phyloP scores from a whole-genome alignment of 2,888 invertebrate genomes.

The Octodonta nipae region DNA sequence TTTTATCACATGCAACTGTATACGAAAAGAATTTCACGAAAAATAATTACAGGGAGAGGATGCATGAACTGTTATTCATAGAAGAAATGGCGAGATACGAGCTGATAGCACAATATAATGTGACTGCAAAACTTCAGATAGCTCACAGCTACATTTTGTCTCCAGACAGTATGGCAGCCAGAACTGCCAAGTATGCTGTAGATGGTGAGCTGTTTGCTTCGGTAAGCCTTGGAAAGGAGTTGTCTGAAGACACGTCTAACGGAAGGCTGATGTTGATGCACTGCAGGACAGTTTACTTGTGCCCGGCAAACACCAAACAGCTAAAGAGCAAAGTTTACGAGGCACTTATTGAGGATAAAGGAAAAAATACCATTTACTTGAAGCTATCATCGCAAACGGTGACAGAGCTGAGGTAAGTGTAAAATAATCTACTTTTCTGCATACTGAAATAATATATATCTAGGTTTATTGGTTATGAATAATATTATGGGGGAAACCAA shows the following conservation, averaged over 20 bases:
- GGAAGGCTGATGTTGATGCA: slow-evolving; percentile 66
- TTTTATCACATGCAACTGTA: slow-evolving; percentile 54
- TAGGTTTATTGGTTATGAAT: no score
- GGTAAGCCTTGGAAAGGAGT: slow-evolving; percentile 54
- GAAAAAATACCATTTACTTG: slow-evolving; percentile 63
- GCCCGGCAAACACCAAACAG: slow-evolving; percentile 17
- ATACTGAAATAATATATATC: no score
- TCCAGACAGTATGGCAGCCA: slow-evolving; percentile 52
- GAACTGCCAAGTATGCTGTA: slow-evolving; percentile 62
- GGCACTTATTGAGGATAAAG: slow-evolving; percentile 60
- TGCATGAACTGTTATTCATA: slow-evolving; percentile 61
- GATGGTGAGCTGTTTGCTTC: slow-evolving; percentile 65
- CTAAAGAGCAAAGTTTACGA: slow-evolving; percentile 49
- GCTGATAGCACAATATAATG: slow-evolving; percentile 57
- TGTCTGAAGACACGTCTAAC: slow-evolving; percentile 71
- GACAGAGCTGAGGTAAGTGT: slow-evolving; percentile 10
- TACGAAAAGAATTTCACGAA: slow-evolving; percentile 47
- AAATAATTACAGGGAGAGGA: slow-evolving; percentile 57
- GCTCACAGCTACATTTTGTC: slow-evolving; percentile 56
- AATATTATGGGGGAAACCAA: no score
- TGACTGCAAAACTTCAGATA: slow-evolving; percentile 49
- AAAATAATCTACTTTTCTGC: no score
- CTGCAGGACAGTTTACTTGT: slow-evolving; percentile 50
- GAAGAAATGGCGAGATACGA: slow-evolving; percentile 62
- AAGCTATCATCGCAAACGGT: slow-evolving; percentile 33